These are phyloP conservation scores for Athrips mouffetella DNA, from an alignment of 2,888 invertebrate species.

Conservation along the genomic window DNA sequence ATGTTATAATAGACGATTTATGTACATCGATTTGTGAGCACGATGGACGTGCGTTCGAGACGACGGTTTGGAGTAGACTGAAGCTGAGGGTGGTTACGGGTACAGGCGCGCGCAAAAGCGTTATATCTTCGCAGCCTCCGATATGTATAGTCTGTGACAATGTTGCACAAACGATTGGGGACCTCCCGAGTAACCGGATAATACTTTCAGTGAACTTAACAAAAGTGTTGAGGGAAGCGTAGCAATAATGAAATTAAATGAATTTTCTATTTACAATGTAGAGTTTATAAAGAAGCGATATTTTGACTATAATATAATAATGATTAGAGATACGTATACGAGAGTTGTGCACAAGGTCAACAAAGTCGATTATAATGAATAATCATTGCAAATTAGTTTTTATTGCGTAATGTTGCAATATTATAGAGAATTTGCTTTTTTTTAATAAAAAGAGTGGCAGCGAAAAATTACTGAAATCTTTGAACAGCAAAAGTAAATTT, in stretches of 20 bases:
- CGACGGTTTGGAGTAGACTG: slow-evolving; percentile 40
- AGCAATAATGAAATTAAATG: background rate
- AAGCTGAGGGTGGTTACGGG: slow-evolving; percentile 43
- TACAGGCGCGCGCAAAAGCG: slow-evolving; percentile 71
- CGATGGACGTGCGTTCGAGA: slow-evolving; percentile 42
- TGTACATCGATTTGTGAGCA: slow-evolving; percentile 21
- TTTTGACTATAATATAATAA: no score
- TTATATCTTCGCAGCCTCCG: slow-evolving; percentile 50
- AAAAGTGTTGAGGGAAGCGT: background rate
- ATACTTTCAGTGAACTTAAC: background rate
- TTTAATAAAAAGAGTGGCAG: no score
- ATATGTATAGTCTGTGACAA: background rate
- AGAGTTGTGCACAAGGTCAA: no score
- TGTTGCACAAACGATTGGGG: slow-evolving; percentile 5
- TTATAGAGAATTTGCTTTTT: no score
- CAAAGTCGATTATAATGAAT: no score
- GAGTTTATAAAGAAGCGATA: background rate
- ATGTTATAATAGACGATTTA: slow-evolving; percentile 32
- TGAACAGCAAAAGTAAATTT: no score
- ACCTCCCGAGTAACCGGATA: background rate
- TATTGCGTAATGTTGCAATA: no score
- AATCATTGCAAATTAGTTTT: no score
- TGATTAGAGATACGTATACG: no score
- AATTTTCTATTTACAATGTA: background rate
- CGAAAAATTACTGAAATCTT: no score